phyloP scores from a whole-genome alignment of 1,140 invertebrate genomes.

The Drepana arcuata region DNA sequence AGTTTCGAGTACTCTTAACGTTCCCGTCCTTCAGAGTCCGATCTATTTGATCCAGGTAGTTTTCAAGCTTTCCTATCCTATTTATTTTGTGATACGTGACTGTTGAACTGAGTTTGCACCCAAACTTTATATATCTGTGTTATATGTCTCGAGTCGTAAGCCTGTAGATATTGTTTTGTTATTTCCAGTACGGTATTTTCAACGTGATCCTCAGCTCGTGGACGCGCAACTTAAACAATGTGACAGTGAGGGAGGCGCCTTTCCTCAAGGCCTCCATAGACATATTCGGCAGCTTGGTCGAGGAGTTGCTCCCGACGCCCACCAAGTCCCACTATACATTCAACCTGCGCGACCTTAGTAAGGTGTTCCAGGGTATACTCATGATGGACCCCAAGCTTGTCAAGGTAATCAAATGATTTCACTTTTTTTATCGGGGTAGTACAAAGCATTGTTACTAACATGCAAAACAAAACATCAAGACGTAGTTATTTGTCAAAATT shows the following conservation, averaged over 20 bases:
- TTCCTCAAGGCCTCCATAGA: conserved; percentile 75
- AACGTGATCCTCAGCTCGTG: conserved; percentile 79
- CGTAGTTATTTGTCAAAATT: too few relatives aligned
- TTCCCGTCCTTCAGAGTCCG: too few relatives aligned
- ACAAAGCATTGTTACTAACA: too few relatives aligned
- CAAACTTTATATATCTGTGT: neutral
- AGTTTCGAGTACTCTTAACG: too few relatives aligned
- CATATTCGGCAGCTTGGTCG: conserved; percentile 75
- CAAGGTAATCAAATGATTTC: conserved; percentile 37
- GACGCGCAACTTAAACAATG: conserved; percentile 68
- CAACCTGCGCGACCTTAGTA: conserved; percentile 88
- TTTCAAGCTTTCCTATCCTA: too few relatives aligned
- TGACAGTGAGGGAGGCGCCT: conserved; percentile 46
- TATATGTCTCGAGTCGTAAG: too few relatives aligned
- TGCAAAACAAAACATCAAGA: conserved; percentile 1
- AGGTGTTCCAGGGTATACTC: conserved; percentile 84
- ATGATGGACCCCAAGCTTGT: conserved; percentile 73
- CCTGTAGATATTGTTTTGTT: neutral
- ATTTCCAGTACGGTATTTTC: conserved; percentile 76
- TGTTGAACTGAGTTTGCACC: too few relatives aligned
- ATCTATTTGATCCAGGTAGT: too few relatives aligned
- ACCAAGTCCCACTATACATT: conserved; percentile 93
- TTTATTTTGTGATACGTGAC: too few relatives aligned
- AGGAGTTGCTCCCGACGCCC: conserved; percentile 85
- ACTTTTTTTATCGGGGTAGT: too few relatives aligned